phyloP scores from a whole-genome alignment of 1,140 invertebrate species.

The Plectus sambesii region DNA sequence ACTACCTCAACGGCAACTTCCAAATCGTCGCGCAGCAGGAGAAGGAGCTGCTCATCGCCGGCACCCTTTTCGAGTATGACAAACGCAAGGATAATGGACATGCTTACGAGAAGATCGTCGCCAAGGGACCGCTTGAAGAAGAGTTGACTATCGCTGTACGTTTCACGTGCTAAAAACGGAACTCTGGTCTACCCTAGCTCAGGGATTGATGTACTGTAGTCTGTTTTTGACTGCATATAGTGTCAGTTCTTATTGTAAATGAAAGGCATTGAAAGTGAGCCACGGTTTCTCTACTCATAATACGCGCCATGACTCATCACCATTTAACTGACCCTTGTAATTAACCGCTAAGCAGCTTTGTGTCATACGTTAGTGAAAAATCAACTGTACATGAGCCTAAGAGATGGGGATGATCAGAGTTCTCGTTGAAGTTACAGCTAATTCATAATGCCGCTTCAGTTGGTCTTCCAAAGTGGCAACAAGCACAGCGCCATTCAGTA shows the following conservation, averaged over 20 bases:
- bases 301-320: no score
- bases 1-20: constrained; percentile 86
- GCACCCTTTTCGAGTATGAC: constrained; percentile 73
- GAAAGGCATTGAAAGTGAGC: no score
- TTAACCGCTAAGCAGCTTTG: no score
- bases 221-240: no score
- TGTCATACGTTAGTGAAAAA: no score
- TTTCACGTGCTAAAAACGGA: constrained; percentile 46
- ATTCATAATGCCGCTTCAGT: no score
- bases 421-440: constrained; percentile 4
- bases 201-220: no score
- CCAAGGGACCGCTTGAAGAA: constrained; percentile 73
- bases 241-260: no score
- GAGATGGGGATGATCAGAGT: neutral
- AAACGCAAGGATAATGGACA: constrained; percentile 66
- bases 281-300: no score
- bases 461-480: constrained; percentile 63
- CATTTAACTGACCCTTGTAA: no score
- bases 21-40: constrained; percentile 65
- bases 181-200: no score
- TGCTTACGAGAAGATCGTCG: constrained; percentile 66
- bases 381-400: neutral
- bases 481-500: constrained; percentile 71
- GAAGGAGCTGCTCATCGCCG: constrained; percentile 52
- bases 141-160: constrained; percentile 70